Conservation (phyloP, 1,140 invertebrate genomes). For the Tetranychus cinnabarinus region DNA sequence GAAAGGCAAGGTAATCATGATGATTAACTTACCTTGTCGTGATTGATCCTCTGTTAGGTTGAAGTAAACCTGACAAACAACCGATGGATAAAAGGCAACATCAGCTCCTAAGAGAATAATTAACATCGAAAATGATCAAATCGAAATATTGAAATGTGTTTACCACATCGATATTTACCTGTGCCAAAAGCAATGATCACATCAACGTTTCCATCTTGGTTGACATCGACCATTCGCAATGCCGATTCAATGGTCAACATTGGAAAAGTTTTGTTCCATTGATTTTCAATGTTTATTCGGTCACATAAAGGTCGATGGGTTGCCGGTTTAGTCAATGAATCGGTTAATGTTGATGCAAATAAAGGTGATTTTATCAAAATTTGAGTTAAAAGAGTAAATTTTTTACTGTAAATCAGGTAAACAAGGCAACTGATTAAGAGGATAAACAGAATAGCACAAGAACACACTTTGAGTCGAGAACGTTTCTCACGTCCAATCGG, state of each 20-base stretch:
- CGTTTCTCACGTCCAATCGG: background rate
- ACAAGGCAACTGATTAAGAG: background rate
- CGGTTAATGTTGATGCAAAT: too few relatives aligned
- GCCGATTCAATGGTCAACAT: slow-evolving; percentile 50
- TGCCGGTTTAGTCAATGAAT: too few relatives aligned
- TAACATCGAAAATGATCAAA: background rate
- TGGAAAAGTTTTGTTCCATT: slow-evolving; percentile 45
- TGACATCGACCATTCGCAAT: slow-evolving; percentile 39
- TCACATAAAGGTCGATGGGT: background rate
- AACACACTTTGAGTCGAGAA: background rate
- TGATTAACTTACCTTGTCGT: background rate
- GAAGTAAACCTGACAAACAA: slow-evolving; percentile 40
- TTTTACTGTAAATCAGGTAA: too few relatives aligned
- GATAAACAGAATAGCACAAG: background rate
- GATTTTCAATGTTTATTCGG: slow-evolving; percentile 22
- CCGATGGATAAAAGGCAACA: slow-evolving; percentile 22
- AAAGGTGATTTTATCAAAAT: too few relatives aligned
- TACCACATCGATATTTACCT: slow-evolving; percentile 15
- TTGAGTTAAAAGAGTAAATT: too few relatives aligned
- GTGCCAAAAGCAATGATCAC: slow-evolving; percentile 55
- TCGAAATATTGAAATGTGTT: too few relatives aligned
- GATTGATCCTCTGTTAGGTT: slow-evolving; percentile 26
- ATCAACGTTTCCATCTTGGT: slow-evolving; percentile 44
- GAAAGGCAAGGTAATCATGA: background rate
- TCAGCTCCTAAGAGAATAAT: slow-evolving; percentile 19